phyloP scores from a whole-genome alignment of 2,113 vertebrate genomes.

The Zapus hudsonius region DNA sequence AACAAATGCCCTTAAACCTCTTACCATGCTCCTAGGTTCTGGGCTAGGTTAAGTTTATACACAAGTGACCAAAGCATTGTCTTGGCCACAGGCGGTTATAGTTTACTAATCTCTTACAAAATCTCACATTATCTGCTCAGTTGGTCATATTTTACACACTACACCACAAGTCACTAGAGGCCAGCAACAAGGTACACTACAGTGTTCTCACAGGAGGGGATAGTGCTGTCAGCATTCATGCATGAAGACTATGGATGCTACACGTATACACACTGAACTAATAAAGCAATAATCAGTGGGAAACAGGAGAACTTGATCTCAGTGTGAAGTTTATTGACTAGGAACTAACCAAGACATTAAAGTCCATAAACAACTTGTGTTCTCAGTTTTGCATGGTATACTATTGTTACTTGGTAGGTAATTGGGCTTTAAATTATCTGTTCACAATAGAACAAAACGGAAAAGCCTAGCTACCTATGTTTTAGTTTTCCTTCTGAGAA shows the following conservation, averaged over 20 bases:
- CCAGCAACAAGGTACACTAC: neutral
- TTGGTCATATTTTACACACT: neutral
- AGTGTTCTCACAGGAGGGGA: neutral
- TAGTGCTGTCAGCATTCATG: neutral
- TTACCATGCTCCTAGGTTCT: neutral
- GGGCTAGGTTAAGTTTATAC: neutral
- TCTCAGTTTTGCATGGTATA: neutral
- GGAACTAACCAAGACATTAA: neutral
- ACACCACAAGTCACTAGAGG: neutral
- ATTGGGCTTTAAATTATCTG: neutral
- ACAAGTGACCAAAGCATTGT: constrained; percentile 25
- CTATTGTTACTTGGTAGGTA: neutral
- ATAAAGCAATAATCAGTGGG: neutral
- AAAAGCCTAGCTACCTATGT: neutral
- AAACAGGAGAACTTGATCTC: neutral
- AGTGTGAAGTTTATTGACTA: neutral
- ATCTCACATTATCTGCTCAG: neutral
- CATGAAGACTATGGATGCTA: neutral
- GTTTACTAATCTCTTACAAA: constrained; percentile 30
- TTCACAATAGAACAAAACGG: constrained; percentile 1
- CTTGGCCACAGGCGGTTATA: neutral
- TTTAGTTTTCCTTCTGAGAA: neutral
- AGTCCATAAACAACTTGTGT: neutral
- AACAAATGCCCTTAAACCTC: constrained; percentile 14
- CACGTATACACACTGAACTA: neutral